A percentile compares a stretch with the other conserved stretches of the same genome.
phyloP scores from a whole-genome alignment of 2,113 vertebrate species.

The Thunnus thynnus region DNA sequence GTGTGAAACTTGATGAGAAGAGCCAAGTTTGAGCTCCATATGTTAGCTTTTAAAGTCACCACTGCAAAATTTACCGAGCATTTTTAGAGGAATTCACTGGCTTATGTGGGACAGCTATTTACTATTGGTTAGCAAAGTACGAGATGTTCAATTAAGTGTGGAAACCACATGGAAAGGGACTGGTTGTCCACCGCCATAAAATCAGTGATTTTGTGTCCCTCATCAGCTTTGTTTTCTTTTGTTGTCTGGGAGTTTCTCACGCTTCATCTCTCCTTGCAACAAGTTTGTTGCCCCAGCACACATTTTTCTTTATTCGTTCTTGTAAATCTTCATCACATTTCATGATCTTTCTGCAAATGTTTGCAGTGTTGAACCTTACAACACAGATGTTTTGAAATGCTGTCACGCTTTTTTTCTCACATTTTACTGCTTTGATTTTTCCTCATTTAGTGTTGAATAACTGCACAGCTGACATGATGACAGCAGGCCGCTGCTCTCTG shows the following conservation, averaged over 20 bases:
- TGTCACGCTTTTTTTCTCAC: neutral
- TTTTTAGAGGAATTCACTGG: neutral
- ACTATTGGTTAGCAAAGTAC: neutral
- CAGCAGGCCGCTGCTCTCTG: neutral
- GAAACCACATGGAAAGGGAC: slow-evolving; percentile 1
- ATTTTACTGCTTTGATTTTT: neutral
- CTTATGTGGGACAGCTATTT: neutral
- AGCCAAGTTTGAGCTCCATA: neutral
- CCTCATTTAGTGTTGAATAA: neutral
- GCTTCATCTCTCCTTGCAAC: neutral
- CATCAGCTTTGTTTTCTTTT: slow-evolving; percentile 2
- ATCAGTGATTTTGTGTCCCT: neutral
- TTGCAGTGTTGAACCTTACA: neutral
- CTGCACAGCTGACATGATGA: neutral
- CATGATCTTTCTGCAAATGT: neutral
- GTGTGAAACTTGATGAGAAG: slow-evolving; percentile 20
- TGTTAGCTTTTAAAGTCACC: slow-evolving; percentile 30
- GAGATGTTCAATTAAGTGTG: neutral
- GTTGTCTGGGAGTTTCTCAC: slow-evolving; percentile 1
- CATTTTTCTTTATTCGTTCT: neutral
- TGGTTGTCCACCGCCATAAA: neutral
- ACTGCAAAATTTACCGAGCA: slow-evolving; percentile 9
- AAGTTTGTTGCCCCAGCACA: neutral
- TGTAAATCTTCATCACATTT: neutral
- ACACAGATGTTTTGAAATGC: neutral